Evolutionary conservation across 2,888 invertebrate species (phyloP), one percentile per base, ranked within the genome.

Genomic region (Nephrocerus scutellatus): DNA sequence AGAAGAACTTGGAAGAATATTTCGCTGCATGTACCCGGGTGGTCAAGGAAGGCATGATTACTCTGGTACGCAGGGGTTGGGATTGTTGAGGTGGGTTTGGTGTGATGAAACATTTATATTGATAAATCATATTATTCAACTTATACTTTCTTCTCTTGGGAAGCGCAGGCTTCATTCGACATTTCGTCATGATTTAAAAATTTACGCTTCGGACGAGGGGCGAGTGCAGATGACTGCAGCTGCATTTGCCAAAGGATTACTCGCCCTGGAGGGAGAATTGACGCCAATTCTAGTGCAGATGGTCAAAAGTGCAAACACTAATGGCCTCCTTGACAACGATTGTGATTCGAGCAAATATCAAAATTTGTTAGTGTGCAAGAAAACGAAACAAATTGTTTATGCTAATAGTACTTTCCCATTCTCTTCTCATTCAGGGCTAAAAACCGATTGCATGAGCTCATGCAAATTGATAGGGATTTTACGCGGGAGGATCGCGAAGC

Each of bases 191-290:
- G 98, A 99, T 68, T 74, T 98, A 43, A 98, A 98, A 74, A 99
- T 99, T 54, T 99, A 99, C 70, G 97, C 98, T 1, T 96, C 96
- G 1, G 98, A 99, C 67, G 98, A 99, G 67, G 98, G 98, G 3
- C 76, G 98, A 39, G 98, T 99, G 3, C 98, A 99, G 71, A 98
- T 98, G 96, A 99, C 98, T 0, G 98, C 98, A 0, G 98, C 98
- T 0, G 98, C 98, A 2, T 99, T 99, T 70, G 95, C 98, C 3
- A 98, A 97, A 72, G 98, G 98, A 0, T 72, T 99, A 20, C 72
- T 99, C 7, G 98, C 98, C 0, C 66, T 99, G 34, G 98, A 99
- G 68, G 98, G 98, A 1, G 97, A 99, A 69, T 74, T 99, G 24
- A 96, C 98, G 0, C 98, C 98, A 0, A 99, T 99, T 62, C 72